Evolutionary conservation across 1,140 invertebrate species (phyloP), one percentile per base, ranked within the genome.

Genomic region (Hyles vespertilio): DNA sequence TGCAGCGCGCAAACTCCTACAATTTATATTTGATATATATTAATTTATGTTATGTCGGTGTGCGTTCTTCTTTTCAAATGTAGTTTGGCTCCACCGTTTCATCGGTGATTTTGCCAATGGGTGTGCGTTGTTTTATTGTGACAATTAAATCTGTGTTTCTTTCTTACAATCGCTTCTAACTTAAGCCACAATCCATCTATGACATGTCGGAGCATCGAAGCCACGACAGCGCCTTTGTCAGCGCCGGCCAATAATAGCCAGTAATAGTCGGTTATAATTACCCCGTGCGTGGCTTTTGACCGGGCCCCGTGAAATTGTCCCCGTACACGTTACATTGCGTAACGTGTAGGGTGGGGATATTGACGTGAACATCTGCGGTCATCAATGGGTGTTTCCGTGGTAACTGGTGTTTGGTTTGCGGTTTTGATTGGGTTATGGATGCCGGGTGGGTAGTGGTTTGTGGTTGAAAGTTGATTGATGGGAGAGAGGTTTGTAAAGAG

Each of bases 251-350:
- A 55, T 69, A 69, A 68, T 64, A 60, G 59, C 43, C 50, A 55
- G 63, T 63, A 65, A 70, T 67, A 70, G 61, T 61, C 52, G 63
- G 55, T 65, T 65, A 65, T 65, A 65, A 65, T 65, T 65, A 65
- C 63, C 56, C 52, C 50, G 12, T 47, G 40, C 48, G 50, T 44
- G 55, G 59, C 63, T 65, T 61, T 60, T 60, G 58, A 65, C 55
- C 49, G 56, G 44, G 32, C 2, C 33, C 52, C 58, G 58, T 60
- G 58, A 65, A 65, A 65, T 65, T 56, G 50, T 54, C 53, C 54
- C 54, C n/a, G n/a, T 48, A 48, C 36, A 40, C 36, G 36, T 48
- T 5, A n/a, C n/a, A 10, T n/a, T 48, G n/a, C 5, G n/a, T n/a
- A 2, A 48, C 46, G 12, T 5, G 12, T 11, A 22, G 22, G 22